Percentiles rank a stretch among this genome's conserved stretches.
Evolutionary conservation across 2,888 invertebrate species (phyloP).

Genomic region (Cerastis rubricosa): DNA sequence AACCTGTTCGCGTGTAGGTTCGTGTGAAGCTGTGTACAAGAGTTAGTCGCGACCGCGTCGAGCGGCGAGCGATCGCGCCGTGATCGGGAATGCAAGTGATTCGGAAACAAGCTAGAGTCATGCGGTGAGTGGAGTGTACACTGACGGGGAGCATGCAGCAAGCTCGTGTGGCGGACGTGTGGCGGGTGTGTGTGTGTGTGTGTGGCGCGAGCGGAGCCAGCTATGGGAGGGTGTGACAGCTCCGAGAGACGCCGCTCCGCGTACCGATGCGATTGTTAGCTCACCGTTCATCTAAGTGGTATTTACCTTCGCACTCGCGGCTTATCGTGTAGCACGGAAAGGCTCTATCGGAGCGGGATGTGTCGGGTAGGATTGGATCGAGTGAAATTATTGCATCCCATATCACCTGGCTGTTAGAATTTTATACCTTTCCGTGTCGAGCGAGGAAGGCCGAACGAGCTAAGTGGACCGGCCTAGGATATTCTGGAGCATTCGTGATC

Average conservation of each 20-base stretch:
- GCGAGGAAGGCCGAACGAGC: slow-evolving; percentile 90
- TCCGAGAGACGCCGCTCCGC: slow-evolving; percentile 82
- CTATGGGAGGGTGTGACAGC: slow-evolving; percentile 82
- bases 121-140: slow-evolving; percentile 88
- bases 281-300: slow-evolving; percentile 52
- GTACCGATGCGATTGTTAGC: slow-evolving; percentile 66
- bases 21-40: slow-evolving; percentile 88
- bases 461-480: slow-evolving; percentile 90
- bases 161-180: slow-evolving; percentile 78
- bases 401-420: slow-evolving; percentile 90
- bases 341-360: slow-evolving; percentile 82
- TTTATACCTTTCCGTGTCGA: slow-evolving; percentile 91
- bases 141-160: slow-evolving; percentile 87
- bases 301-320: slow-evolving; percentile 57
- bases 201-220: slow-evolving; percentile 90
- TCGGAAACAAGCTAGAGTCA: slow-evolving; percentile 85
- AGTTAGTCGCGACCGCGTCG: slow-evolving; percentile 76
- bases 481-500: slow-evolving; percentile 90
- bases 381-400: slow-evolving; percentile 89
- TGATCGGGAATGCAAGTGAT: slow-evolving; percentile 91
- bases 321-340: slow-evolving; percentile 77
- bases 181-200: slow-evolving; percentile 79
- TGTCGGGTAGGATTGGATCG: slow-evolving; percentile 84
- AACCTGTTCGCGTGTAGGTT: slow-evolving; percentile 88
- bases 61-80: slow-evolving; percentile 82